phyloP scores from a whole-genome alignment of 2,113 vertebrate species.

The Galeopterus variegatus region DNA sequence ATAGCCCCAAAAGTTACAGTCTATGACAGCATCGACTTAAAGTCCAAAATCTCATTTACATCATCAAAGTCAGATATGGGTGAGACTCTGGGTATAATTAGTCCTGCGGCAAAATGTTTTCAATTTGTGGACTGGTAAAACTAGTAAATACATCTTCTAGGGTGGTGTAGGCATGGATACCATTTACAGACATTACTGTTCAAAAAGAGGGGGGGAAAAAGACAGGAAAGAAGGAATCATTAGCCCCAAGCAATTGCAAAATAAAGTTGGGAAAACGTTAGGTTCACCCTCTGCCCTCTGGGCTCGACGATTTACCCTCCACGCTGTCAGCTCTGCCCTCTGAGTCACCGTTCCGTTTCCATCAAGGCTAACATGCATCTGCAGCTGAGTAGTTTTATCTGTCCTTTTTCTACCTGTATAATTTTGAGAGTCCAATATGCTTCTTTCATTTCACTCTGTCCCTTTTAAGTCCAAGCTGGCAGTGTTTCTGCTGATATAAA shows the following conservation, averaged over 20 bases:
- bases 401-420: background rate
- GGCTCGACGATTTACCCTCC: background rate
- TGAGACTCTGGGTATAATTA: background rate
- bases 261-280: background rate
- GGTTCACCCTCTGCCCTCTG: background rate
- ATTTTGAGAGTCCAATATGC: background rate
- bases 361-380: background rate
- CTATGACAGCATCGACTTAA: background rate
- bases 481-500: background rate
- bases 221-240: background rate
- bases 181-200: background rate
- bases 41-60: background rate
- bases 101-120: background rate
- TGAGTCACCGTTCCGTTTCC: background rate
- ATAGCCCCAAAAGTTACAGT: background rate
- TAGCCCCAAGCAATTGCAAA: background rate
- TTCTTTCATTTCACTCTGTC: background rate
- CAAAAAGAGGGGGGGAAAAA: background rate
- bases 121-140: background rate
- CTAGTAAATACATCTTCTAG: background rate
- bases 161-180: background rate
- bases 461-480: background rate
- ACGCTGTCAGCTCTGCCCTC: background rate
- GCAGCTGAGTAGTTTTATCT: background rate
- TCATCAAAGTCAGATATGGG: background rate